A percentile compares a stretch with the other conserved stretches of the same genome.
These are phyloP conservation scores for Platichthys flesus DNA, from an alignment of 2,113 vertebrate species.

Conservation along the genomic window DNA sequence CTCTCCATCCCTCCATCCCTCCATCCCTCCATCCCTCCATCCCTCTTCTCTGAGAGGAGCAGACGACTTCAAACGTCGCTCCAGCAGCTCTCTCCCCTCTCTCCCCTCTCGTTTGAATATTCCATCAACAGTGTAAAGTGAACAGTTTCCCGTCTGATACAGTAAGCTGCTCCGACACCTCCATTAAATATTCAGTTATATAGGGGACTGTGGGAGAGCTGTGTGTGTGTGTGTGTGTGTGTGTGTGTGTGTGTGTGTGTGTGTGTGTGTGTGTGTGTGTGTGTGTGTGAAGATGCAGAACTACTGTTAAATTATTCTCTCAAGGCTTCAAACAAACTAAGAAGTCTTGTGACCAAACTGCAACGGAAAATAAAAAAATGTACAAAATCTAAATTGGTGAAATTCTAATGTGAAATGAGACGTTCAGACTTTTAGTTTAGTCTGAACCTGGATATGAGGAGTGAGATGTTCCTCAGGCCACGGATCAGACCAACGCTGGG, in stretches of 20 bases:
- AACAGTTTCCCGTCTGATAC: constrained; percentile 17
- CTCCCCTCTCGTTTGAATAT: constrained; percentile 37
- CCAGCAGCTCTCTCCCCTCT: constrained; percentile 1
- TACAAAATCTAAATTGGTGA: too few species aligned
- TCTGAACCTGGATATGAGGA: too few species aligned
- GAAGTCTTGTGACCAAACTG: too few species aligned
- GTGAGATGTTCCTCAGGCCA: too few species aligned
- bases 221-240: constrained; percentile 3
- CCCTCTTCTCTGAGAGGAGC: not conserved
- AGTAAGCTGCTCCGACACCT: constrained; percentile 49
- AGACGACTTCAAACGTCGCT: constrained; percentile 38
- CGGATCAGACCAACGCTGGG: too few species aligned
- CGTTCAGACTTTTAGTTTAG: too few species aligned
- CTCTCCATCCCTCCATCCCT: not conserved
- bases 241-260: constrained; percentile 21
- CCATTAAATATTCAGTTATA: constrained; percentile 60
- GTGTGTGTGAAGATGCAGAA: not conserved
- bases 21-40: not conserved
- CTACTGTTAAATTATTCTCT: too few species aligned
- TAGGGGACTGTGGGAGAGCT: constrained; percentile 5
- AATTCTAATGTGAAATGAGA: too few species aligned
- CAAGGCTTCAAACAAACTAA: too few species aligned
- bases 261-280: too few species aligned
- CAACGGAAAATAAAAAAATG: too few species aligned
- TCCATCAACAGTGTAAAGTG: constrained; percentile 27